Conservation (phyloP, 2,113 vertebrate species). For the Egretta garzetta region DNA sequence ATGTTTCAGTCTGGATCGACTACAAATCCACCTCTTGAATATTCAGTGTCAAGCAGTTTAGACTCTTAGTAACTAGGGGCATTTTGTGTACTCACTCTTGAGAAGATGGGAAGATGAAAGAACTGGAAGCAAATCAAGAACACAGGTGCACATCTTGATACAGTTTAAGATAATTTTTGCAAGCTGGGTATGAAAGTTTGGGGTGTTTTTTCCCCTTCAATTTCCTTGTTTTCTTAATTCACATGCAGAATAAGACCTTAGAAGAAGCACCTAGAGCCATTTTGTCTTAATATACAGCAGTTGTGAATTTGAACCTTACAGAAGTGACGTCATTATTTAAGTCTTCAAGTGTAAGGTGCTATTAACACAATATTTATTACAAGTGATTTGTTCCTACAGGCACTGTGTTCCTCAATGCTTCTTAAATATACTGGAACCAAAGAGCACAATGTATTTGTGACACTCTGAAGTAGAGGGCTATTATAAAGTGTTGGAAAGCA, state of each 20-base stretch:
- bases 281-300: background rate
- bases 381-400: background rate
- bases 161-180: background rate
- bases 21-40: background rate
- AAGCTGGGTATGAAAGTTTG: background rate
- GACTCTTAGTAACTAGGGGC: background rate
- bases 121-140: background rate
- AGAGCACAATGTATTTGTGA: background rate
- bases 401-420: background rate
- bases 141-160: background rate
- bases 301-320: background rate
- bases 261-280: background rate
- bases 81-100: background rate
- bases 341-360: background rate
- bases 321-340: background rate
- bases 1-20: background rate
- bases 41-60: background rate
- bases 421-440: background rate
- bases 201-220: fast-evolving
- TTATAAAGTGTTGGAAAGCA: background rate
- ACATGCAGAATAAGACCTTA: background rate
- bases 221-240: background rate
- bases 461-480: background rate
- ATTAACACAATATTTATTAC: background rate
- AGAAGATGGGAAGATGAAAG: background rate